Percentiles rank a stretch among this genome's conserved stretches.
Conservation (phyloP, 2,113 vertebrate genomes). For the Chauna torquata region DNA sequence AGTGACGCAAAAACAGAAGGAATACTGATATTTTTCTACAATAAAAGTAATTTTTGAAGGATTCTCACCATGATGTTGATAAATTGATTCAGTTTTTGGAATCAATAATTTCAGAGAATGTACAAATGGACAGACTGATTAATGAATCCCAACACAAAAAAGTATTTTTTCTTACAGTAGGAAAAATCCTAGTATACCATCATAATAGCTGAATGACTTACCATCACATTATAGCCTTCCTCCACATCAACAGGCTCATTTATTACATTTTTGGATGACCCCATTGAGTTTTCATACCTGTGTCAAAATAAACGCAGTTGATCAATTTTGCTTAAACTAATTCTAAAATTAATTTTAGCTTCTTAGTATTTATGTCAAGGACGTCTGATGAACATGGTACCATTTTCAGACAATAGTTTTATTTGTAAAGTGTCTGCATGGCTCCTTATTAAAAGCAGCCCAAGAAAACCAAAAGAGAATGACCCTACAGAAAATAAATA, state of each 20-base stretch:
- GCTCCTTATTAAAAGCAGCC: neutral
- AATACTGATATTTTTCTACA: neutral
- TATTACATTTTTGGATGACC: conserved; percentile 60
- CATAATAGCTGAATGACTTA: conserved; percentile 31
- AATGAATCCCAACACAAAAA: neutral
- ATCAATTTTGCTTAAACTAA: neutral
- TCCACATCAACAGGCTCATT: conserved; percentile 63
- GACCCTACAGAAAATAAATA: neutral
- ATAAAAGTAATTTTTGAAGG: neutral
- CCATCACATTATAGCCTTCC: conserved; percentile 71
- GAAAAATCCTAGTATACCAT: neutral
- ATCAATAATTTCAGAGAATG: neutral
- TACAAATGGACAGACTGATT: neutral
- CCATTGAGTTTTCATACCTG: conserved; percentile 74
- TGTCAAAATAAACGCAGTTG: conserved; percentile 43
- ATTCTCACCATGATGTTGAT: neutral
- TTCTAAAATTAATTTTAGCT: conserved; percentile 12
- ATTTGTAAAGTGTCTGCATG: neutral
- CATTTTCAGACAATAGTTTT: neutral
- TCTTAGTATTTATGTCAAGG: neutral
- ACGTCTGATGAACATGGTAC: neutral
- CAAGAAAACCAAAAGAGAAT: neutral
- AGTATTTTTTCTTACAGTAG: neutral
- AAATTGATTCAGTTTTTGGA: neutral
- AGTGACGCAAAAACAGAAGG: neutral